These are phyloP conservation scores for Parambassis ranga DNA, from an alignment of 2,797 vertebrate genomes.

Conservation along the genomic window DNA sequence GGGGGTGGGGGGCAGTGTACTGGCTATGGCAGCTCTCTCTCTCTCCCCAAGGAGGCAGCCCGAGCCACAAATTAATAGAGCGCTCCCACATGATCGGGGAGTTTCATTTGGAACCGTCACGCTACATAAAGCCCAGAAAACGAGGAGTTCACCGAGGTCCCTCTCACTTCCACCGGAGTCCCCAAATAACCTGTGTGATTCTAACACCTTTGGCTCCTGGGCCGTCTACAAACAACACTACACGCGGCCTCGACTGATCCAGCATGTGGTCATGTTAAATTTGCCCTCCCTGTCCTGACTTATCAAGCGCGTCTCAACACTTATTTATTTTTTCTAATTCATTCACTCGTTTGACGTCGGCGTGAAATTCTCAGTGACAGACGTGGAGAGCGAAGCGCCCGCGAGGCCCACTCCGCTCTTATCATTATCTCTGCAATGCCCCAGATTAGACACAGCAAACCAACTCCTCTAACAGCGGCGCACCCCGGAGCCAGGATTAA, in stretches of 20 bases:
- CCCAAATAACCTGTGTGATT: slow-evolving; percentile 68
- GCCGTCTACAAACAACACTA: no score
- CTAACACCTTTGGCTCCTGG: no score
- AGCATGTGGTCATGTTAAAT: neutral
- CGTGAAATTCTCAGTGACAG: slow-evolving; percentile 61
- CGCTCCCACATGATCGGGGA: slow-evolving; percentile 63
- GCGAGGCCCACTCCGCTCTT: slow-evolving; percentile 54
- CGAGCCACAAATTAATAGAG: slow-evolving; percentile 77
- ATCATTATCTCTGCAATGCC: slow-evolving; percentile 64
- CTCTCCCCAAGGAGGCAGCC: slow-evolving; percentile 62
- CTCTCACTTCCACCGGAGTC: slow-evolving; percentile 55
- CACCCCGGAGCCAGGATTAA: slow-evolving; percentile 62
- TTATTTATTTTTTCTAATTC: neutral
- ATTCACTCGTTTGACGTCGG: slow-evolving; percentile 39
- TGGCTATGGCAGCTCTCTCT: slow-evolving; percentile 47
- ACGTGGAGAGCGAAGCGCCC: slow-evolving; percentile 32
- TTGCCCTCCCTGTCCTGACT: slow-evolving; percentile 1
- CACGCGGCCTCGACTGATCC: no score
- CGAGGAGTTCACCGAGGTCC: slow-evolving; percentile 65
- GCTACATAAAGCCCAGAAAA: slow-evolving; percentile 76
- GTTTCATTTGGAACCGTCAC: slow-evolving; percentile 78
- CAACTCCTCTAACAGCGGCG: slow-evolving; percentile 30
- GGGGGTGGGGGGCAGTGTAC: slow-evolving; percentile 16
- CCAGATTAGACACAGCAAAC: slow-evolving; percentile 64
- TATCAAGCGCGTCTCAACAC: slow-evolving; percentile 2